These are phyloP conservation scores for Caenorhabditis panamensis DNA, from an alignment of 2,888 invertebrate genomes.

Conservation along the genomic window DNA sequence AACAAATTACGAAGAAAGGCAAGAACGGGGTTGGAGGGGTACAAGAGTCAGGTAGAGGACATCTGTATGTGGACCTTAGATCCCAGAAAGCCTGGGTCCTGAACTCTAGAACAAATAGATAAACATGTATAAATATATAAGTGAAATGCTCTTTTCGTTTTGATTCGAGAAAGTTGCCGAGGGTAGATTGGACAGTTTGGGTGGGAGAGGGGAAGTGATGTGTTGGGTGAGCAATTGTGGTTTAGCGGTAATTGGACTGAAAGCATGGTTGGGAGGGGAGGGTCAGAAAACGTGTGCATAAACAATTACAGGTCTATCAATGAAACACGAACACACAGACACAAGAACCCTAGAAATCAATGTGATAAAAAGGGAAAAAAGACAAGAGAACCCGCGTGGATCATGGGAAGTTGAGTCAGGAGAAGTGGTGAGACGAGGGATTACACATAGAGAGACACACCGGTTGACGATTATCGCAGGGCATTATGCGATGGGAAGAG, in stretches of 20 bases:
- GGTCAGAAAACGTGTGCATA: constrained; percentile 23
- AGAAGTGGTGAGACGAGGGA: not conserved
- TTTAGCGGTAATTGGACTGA: constrained; percentile 14
- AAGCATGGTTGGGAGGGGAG: constrained; percentile 38
- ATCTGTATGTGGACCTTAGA: constrained; percentile 12
- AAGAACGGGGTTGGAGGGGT: constrained; percentile 8
- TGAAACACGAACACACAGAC: not conserved
- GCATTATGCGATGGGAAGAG: constrained; percentile 31
- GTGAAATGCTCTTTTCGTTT: constrained; percentile 35
- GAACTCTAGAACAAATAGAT: not conserved
- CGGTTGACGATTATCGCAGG: constrained; percentile 64
- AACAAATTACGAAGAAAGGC: constrained; percentile 16
- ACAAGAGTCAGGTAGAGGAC: constrained; percentile 7
- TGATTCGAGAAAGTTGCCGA: constrained; percentile 10
- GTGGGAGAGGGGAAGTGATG: constrained; percentile 13
- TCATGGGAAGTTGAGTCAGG: constrained; percentile 24
- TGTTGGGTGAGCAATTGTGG: constrained; percentile 29
- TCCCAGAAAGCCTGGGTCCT: too few species aligned
- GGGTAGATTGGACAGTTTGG: constrained; percentile 13
- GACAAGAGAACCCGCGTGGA: constrained; percentile 30
- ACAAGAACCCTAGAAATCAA: not conserved
- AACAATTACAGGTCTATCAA: constrained; percentile 9
- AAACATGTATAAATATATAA: constrained; percentile 37
- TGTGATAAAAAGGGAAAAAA: not conserved
- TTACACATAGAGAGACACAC: constrained; percentile 17